Evolutionary conservation across 1,140 invertebrate species (phyloP).

Genomic region (Hetaerina americana): DNA sequence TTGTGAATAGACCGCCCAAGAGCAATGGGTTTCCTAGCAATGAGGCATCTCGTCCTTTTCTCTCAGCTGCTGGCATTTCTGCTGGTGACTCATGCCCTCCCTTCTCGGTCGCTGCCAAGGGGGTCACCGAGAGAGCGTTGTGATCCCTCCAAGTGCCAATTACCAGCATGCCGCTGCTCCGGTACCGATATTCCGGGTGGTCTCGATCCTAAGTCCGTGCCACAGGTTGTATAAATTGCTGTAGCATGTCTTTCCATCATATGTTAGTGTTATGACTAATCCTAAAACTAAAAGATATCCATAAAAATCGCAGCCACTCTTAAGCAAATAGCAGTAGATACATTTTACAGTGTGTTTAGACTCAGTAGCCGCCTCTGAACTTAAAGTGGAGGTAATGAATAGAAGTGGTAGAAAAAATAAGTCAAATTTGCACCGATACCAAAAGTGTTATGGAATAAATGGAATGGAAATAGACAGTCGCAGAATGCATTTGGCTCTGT

Average conservation of each 20-base stretch:
- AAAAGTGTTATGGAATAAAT: too few relatives aligned
- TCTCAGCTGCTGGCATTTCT: too few relatives aligned
- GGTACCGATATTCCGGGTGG: neutral
- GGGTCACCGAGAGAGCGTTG: neutral
- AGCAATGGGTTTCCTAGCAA: too few relatives aligned
- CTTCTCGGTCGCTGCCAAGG: neutral
- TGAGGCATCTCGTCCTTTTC: too few relatives aligned
- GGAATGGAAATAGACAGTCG: too few relatives aligned
- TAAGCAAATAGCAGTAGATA: neutral
- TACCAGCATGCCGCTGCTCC: neutral
- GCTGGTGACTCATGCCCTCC: too few relatives aligned
- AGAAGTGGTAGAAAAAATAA: neutral
- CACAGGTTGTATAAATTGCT: neutral
- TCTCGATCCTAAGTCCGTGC: neutral
- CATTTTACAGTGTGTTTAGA: neutral
- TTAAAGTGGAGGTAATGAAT: neutral
- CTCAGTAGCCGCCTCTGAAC: neutral
- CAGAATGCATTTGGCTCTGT: too few relatives aligned
- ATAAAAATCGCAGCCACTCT: neutral
- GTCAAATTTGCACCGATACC: too few relatives aligned
- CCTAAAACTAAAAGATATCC: neutral
- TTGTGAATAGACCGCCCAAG: too few relatives aligned
- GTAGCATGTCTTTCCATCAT: neutral
- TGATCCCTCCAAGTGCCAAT: neutral
- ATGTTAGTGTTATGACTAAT: neutral